phyloP scores from a whole-genome alignment of 1,140 invertebrate genomes.

The Brachystomella parvula region DNA sequence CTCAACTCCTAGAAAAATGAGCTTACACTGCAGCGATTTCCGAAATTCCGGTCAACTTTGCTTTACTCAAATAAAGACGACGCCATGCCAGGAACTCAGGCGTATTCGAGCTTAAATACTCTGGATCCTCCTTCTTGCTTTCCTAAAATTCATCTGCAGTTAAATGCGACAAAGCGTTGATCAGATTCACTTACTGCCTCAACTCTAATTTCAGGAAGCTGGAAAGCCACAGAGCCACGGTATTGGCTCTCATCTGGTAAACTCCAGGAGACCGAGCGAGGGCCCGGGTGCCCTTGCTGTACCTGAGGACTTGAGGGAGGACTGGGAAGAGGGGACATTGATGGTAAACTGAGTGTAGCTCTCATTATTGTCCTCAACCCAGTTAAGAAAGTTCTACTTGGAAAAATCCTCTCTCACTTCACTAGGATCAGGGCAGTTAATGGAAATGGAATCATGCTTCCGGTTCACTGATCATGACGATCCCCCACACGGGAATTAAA shows the following conservation, averaged over 20 bases:
- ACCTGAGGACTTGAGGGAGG: conserved; percentile 27
- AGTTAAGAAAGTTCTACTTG: too few species aligned
- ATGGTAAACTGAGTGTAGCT: conserved; percentile 26
- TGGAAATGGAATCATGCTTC: too few species aligned
- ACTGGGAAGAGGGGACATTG: conserved; percentile 22
- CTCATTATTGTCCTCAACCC: not conserved
- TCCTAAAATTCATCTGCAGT: not conserved
- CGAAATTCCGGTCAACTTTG: conserved; percentile 33
- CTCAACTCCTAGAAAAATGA: not conserved
- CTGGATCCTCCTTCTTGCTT: not conserved
- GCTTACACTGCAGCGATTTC: conserved; percentile 26
- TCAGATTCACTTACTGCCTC: not conserved
- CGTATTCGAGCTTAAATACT: conserved; percentile 18
- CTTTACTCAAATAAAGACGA: conserved; percentile 35
- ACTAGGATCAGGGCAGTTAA: too few species aligned
- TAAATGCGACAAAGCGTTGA: not conserved
- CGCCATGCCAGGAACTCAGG: conserved; percentile 35
- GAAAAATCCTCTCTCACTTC: too few species aligned
- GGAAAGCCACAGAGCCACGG: not conserved
- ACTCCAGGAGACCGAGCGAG: conserved; percentile 34
- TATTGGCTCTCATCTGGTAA: conserved; percentile 25
- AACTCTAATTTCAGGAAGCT: not conserved
- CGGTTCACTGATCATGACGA: too few species aligned
- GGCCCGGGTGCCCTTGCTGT: conserved; percentile 16
- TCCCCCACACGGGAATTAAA: too few species aligned